Percentiles rank a stretch among this genome's conserved stretches.
These are phyloP conservation scores for Papilio elwesi DNA, from an alignment of 2,888 invertebrate species.

Conservation along the genomic window DNA sequence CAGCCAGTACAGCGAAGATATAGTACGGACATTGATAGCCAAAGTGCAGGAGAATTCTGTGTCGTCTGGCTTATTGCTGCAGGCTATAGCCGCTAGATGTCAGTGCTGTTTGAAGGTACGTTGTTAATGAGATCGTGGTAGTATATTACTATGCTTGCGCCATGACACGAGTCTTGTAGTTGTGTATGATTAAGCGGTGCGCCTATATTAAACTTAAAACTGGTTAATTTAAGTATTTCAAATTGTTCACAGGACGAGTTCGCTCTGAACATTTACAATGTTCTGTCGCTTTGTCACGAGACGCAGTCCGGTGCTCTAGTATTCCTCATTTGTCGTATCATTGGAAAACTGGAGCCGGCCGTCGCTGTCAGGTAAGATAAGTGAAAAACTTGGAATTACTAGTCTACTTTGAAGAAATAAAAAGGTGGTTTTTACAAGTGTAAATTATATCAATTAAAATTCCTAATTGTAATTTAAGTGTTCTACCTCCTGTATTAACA, in stretches of 20 bases:
- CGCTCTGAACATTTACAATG: conserved; percentile 87
- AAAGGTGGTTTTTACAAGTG: too few species aligned
- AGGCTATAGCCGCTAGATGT: conserved; percentile 88
- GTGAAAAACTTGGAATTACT: not conserved
- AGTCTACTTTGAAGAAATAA: too few species aligned
- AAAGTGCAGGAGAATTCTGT: conserved; percentile 81
- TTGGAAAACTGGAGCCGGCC: conserved; percentile 86
- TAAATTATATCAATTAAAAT: too few species aligned
- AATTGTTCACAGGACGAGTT: conserved; percentile 85
- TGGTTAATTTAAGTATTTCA: too few species aligned
- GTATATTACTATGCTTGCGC: too few species aligned
- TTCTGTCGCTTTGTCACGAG: conserved; percentile 87
- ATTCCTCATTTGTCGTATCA: conserved; percentile 87
- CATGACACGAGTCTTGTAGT: too few species aligned
- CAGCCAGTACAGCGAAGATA: conserved; percentile 85
- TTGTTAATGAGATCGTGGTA: too few species aligned
- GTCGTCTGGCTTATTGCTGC: conserved; percentile 88
- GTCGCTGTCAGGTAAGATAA: conserved; percentile 63
- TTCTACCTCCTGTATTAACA: too few species aligned
- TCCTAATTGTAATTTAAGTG: too few species aligned
- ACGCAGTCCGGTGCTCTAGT: conserved; percentile 90
- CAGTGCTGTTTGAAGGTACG: conserved; percentile 79
- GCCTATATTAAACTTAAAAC: too few species aligned
- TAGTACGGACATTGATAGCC: conserved; percentile 76
- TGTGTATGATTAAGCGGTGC: too few species aligned